These are phyloP conservation scores for Formica exsecta DNA, from an alignment of 1,140 invertebrate genomes.

Conservation along the genomic window DNA sequence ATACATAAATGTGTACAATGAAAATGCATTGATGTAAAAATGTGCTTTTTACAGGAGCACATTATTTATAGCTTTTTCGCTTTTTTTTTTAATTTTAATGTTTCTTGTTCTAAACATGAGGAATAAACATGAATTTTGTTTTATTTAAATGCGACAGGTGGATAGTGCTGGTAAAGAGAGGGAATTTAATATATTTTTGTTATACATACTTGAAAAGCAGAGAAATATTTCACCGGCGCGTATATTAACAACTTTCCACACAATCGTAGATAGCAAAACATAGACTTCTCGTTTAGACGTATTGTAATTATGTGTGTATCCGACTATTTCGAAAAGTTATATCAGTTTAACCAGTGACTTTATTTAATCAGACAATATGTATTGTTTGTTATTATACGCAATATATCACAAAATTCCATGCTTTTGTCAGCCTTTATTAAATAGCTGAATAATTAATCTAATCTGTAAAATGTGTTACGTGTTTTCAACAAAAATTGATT, in stretches of 20 bases:
- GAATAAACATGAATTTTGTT: too few species aligned
- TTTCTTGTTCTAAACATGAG: too few species aligned
- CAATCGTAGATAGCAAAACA: not conserved
- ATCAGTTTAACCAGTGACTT: not conserved
- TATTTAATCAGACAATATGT: slow-evolving; percentile 38
- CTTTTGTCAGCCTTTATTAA: slow-evolving; percentile 36
- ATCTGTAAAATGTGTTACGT: slow-evolving; percentile 9
- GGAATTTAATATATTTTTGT: too few species aligned
- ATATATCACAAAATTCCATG: slow-evolving; percentile 27
- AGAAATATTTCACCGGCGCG: too few species aligned
- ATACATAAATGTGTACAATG: not conserved
- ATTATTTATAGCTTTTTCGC: not conserved
- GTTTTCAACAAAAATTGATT: slow-evolving; percentile 3
- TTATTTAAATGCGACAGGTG: too few species aligned
- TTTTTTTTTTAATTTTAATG: too few species aligned
- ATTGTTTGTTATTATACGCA: slow-evolving; percentile 19
- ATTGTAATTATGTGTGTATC: slow-evolving; percentile 5
- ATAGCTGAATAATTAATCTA: slow-evolving; percentile 44
- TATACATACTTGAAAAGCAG: too few species aligned
- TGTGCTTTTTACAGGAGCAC: not conserved
- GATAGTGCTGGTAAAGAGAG: too few species aligned
- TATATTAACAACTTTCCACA: too few species aligned
- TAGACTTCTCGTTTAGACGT: not conserved
- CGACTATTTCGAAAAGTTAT: slow-evolving; percentile 18
- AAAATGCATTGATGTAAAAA: not conserved